These are phyloP conservation scores for Hafferia zeledoni DNA, from an alignment of 2,797 vertebrate genomes.

Conservation along the genomic window DNA sequence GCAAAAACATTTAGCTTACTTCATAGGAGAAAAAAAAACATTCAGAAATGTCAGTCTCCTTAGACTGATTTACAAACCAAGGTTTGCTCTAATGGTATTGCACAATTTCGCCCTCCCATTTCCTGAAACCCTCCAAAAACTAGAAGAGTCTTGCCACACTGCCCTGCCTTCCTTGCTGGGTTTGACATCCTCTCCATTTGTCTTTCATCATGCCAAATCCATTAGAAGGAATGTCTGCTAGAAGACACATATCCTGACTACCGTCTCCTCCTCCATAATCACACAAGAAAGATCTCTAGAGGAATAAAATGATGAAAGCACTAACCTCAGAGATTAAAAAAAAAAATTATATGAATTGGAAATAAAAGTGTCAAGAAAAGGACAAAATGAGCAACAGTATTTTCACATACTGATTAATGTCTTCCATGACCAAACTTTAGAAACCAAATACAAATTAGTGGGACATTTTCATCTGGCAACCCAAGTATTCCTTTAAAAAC, in stretches of 20 bases:
- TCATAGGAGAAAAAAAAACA: neutral
- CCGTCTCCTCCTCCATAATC: neutral
- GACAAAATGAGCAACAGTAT: neutral
- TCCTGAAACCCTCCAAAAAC: slow-evolving; percentile 6
- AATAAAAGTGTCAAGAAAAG: neutral
- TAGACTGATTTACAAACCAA: neutral
- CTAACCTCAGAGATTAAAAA: neutral
- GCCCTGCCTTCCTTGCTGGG: neutral
- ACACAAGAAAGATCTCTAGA: neutral
- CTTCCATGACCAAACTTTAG: neutral
- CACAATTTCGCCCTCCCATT: neutral
- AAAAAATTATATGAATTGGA: neutral
- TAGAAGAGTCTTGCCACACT: neutral
- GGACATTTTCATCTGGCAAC: neutral
- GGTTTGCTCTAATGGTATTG: neutral
- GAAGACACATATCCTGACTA: neutral
- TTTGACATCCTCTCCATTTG: neutral
- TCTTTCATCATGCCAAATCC: neutral
- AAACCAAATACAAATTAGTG: neutral
- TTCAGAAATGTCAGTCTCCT: neutral
- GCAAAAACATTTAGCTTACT: slow-evolving; percentile 13
- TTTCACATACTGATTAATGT: neutral
- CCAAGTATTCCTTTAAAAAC: neutral
- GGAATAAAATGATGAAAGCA: neutral
- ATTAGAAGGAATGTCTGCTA: neutral